phyloP scores from a whole-genome alignment of 2,888 invertebrate species.

The Schizaphis graminum region DNA sequence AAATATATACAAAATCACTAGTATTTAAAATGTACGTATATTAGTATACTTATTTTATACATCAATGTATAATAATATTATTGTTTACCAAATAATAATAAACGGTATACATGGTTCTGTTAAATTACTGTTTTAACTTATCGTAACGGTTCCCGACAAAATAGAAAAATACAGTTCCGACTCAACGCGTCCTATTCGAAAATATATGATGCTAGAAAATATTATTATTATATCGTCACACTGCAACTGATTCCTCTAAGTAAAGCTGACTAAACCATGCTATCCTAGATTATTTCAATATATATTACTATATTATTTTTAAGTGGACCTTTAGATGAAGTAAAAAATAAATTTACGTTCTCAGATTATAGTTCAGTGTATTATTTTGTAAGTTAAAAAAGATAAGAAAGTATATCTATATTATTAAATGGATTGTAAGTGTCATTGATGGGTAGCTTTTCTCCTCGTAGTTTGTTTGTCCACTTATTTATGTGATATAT shows the following conservation, averaged over 20 bases:
- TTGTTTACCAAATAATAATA: conserved; percentile 3
- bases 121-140: background rate
- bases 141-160: background rate
- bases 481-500: background rate
- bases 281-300: background rate
- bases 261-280: background rate
- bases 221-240: background rate
- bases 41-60: background rate
- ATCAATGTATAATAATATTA: background rate
- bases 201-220: background rate
- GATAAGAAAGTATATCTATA: background rate
- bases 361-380: background rate
- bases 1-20: background rate
- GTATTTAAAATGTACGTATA: background rate
- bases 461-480: background rate
- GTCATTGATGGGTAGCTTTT: background rate
- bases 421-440: background rate
- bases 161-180: conserved; percentile 48
- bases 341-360: background rate
- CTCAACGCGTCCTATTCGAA: conserved; percentile 13
- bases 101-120: conserved; percentile 7
- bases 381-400: background rate
- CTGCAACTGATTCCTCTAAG: background rate
- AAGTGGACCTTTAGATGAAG: background rate
- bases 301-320: background rate